Conservation (phyloP, 2,888 invertebrate species). For the Pachymerium ferrugineum region DNA sequence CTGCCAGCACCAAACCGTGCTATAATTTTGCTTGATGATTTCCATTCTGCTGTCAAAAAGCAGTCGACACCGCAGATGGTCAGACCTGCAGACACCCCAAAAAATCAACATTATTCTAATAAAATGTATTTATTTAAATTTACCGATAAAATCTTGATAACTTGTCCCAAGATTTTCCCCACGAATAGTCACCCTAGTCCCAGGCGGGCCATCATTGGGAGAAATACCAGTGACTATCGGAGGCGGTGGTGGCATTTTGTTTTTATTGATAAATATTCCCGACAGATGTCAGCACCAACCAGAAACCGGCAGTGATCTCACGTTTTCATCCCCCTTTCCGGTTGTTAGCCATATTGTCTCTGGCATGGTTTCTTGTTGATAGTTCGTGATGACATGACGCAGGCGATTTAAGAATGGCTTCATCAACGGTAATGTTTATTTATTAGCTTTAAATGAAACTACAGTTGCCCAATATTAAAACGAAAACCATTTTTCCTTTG, state of each 20-base stretch:
- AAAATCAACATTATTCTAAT: not conserved
- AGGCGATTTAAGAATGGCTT: slow-evolving; percentile 18
- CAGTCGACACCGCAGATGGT: slow-evolving; percentile 96
- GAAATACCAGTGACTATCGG: slow-evolving; percentile 94
- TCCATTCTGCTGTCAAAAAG: slow-evolving; percentile 93
- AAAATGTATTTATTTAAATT: slow-evolving; percentile 40
- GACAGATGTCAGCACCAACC: not conserved
- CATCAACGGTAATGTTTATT: not conserved
- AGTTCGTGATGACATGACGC: slow-evolving; percentile 4
- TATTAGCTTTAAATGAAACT: not conserved
- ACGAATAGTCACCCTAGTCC: slow-evolving; percentile 87
- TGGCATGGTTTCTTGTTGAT: slow-evolving; percentile 6
- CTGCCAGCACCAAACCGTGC: slow-evolving; percentile 90
- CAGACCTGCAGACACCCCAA: slow-evolving; percentile 59
- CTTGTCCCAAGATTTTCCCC: slow-evolving; percentile 90
- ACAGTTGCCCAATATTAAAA: not conserved
- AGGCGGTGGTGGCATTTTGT: slow-evolving; percentile 37
- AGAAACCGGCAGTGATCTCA: not conserved
- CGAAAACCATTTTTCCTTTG: not conserved
- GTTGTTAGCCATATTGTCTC: not conserved
- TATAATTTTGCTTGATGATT: slow-evolving; percentile 91
- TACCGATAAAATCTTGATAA: slow-evolving; percentile 79
- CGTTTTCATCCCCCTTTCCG: not conserved
- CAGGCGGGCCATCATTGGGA: slow-evolving; percentile 96
- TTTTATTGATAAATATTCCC: not conserved